Conservation (phyloP, 2,888 invertebrate species). For the Ashinkailepas kermadecensis region DNA sequence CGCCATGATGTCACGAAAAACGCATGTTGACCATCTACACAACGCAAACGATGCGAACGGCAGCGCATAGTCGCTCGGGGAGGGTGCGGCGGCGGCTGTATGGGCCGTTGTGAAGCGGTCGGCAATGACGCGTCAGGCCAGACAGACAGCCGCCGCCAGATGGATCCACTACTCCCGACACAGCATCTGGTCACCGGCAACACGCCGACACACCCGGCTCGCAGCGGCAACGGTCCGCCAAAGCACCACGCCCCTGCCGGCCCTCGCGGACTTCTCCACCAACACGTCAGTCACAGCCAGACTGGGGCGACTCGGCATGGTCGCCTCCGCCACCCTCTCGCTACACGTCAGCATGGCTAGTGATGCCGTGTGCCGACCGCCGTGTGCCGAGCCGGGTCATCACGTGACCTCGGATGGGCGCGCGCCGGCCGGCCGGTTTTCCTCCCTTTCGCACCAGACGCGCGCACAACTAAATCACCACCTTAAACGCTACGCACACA, state of each 20-base stretch:
- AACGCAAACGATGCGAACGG: constrained; percentile 3
- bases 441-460: not conserved
- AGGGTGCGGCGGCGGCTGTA: not conserved
- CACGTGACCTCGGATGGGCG: not conserved
- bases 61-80: not conserved
- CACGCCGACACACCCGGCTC: not conserved
- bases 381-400: not conserved
- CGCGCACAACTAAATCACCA: not conserved
- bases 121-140: not conserved
- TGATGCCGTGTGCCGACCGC: constrained; percentile 7
- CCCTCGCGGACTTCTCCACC: too few species aligned
- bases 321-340: not conserved
- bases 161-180: not conserved
- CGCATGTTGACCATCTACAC: not conserved
- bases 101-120: not conserved
- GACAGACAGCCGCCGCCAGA: too few species aligned
- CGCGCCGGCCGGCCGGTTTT: constrained; percentile 13
- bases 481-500: too few species aligned
- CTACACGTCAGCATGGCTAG: constrained; percentile 15
- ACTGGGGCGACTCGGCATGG: not conserved
- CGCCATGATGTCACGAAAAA: constrained; percentile 8
- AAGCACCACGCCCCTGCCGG: too few species aligned
- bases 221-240: too few species aligned
- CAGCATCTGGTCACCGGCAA: not conserved
- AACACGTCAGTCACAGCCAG: not conserved